Conservation (phyloP, 2,888 invertebrate genomes). For the Drosophila stalkeri region DNA sequence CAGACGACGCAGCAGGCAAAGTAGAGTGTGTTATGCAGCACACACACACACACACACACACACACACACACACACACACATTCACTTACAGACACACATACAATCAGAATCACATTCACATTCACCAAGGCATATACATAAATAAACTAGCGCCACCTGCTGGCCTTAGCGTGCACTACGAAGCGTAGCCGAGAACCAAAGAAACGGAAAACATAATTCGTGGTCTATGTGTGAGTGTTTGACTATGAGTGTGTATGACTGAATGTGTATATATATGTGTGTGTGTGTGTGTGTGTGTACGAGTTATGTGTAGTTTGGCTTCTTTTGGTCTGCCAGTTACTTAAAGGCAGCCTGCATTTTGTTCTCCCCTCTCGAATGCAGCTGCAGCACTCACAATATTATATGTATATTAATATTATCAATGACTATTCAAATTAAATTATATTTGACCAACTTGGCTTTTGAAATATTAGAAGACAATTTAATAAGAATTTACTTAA, state of each 20-base stretch:
- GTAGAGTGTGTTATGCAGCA: slow-evolving; percentile 49
- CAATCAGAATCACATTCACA: slow-evolving; percentile 26
- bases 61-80: slow-evolving; percentile 9
- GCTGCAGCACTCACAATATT: background rate
- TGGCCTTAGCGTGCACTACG: slow-evolving; percentile 69
- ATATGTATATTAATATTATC: background rate
- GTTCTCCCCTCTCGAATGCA: background rate
- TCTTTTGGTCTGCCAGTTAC: slow-evolving; percentile 36
- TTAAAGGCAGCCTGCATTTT: slow-evolving; percentile 13
- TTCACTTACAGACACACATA: slow-evolving; percentile 8
- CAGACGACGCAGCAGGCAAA: slow-evolving; percentile 43
- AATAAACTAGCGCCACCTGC: slow-evolving; percentile 78
- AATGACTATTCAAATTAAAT: slow-evolving; percentile 3
- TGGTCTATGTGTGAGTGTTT: slow-evolving; percentile 24
- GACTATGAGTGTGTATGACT: background rate
- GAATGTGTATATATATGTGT: background rate
- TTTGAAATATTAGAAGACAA: no score
- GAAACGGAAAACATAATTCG: slow-evolving; percentile 70
- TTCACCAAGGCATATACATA: slow-evolving; percentile 68
- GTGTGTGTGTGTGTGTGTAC: background rate
- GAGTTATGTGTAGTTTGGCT: slow-evolving; percentile 38
- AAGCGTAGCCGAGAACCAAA: slow-evolving; percentile 24
- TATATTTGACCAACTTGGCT: background rate
- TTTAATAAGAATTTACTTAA: background rate
- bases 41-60: slow-evolving; percentile 23